Conservation (phyloP, 2,888 invertebrate genomes). For the Troides helena region DNA sequence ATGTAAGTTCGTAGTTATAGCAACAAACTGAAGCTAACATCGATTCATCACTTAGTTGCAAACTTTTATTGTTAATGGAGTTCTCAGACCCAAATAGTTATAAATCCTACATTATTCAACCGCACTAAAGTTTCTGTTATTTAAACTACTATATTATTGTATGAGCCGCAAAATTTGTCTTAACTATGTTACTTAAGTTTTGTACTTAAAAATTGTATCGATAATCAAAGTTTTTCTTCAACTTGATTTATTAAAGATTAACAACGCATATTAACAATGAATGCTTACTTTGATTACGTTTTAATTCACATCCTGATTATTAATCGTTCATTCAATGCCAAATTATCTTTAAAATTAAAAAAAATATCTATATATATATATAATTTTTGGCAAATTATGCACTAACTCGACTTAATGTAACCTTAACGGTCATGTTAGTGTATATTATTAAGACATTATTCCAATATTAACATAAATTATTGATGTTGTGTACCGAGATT, state of each 20-base stretch:
- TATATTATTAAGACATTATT: conserved; percentile 24
- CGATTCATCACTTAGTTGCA: conserved; percentile 26
- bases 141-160: background rate
- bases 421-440: conserved; percentile 19
- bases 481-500: conserved; percentile 5
- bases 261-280: background rate
- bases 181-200: too few relatives aligned
- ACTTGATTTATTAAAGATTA: conserved; percentile 1
- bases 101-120: conserved; percentile 12
- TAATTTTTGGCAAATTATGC: conserved; percentile 15
- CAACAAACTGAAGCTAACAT: conserved; percentile 17
- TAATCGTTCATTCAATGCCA: conserved; percentile 19
- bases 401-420: conserved; percentile 24
- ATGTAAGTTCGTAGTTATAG: background rate
- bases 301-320: background rate
- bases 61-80: conserved; percentile 21
- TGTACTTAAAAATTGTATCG: too few relatives aligned
- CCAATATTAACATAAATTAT: conserved; percentile 7
- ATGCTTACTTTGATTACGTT: background rate
- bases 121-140: background rate
- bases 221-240: background rate
- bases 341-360: conserved; percentile 5
- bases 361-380: too few relatives aligned
- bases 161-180: background rate
- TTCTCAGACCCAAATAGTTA: conserved; percentile 9